A percentile compares a stretch with the other conserved stretches of the same genome.
Conservation (phyloP, 2,888 invertebrate genomes). For the Sialis fuliginosa region DNA sequence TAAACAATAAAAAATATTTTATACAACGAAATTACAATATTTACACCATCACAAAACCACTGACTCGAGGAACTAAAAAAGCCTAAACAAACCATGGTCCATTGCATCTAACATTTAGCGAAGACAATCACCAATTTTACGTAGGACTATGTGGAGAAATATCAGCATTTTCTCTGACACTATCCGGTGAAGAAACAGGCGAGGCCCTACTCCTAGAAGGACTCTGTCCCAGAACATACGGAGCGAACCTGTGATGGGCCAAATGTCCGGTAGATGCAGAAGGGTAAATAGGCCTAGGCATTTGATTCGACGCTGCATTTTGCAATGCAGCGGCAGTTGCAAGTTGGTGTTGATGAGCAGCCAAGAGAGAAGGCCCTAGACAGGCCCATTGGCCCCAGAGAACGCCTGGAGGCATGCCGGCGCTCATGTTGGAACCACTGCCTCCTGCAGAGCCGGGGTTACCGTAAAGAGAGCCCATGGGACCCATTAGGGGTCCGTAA, state of each 20-base stretch:
- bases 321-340: constrained; percentile 28
- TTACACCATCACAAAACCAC: no score
- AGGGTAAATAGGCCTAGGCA: constrained; percentile 30
- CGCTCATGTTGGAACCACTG: constrained; percentile 16
- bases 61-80: no score
- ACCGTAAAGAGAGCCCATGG: constrained; percentile 30
- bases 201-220: constrained; percentile 24
- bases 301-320: constrained; percentile 14
- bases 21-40: no score
- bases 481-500: constrained; percentile 31
- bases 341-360: constrained; percentile 40
- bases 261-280: constrained; percentile 37
- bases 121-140: constrained; percentile 4
- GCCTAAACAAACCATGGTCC: background rate
- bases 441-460: constrained; percentile 21
- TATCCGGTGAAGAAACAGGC: constrained; percentile 41
- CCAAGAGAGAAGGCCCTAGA: constrained; percentile 40
- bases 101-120: background rate
- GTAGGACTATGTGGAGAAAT: constrained; percentile 15
- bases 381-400: constrained; percentile 59
- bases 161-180: constrained; percentile 31
- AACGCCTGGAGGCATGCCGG: constrained; percentile 28
- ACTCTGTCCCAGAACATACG: constrained; percentile 22
- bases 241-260: constrained; percentile 34
- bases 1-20: no score